Conservation (phyloP, 2,888 invertebrate species). For the Drymonia ruficornis region DNA sequence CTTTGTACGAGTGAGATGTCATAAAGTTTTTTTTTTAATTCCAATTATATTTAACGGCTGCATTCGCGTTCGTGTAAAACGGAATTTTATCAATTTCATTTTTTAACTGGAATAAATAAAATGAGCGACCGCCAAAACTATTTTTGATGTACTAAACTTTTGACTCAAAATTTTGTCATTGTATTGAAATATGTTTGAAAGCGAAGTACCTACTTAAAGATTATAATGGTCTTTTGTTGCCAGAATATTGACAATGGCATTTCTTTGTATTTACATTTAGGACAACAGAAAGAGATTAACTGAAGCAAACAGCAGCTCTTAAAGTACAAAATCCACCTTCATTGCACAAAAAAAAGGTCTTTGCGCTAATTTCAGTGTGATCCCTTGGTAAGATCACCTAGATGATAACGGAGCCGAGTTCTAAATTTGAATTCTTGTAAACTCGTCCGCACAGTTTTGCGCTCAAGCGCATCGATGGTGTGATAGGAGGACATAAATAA, state of each 20-base stretch:
- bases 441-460: slow-evolving; percentile 66
- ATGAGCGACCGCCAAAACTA: not conserved
- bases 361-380: slow-evolving; percentile 55
- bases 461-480: slow-evolving; percentile 79
- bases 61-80: slow-evolving; percentile 72
- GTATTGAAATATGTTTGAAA: slow-evolving; percentile 15
- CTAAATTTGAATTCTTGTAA: slow-evolving; percentile 78
- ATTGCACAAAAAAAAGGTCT: slow-evolving; percentile 33
- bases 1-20: slow-evolving; percentile 82
- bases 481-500: slow-evolving; percentile 81
- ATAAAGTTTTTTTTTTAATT: slow-evolving; percentile 71
- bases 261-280: slow-evolving; percentile 39
- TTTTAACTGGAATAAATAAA: slow-evolving; percentile 25
- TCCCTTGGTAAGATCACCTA: slow-evolving; percentile 72
- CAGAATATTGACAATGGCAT: slow-evolving; percentile 23
- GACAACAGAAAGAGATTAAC: slow-evolving; percentile 38
- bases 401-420: slow-evolving; percentile 67
- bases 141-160: not conserved
- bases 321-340: slow-evolving; percentile 18
- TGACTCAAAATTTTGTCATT: slow-evolving; percentile 5
- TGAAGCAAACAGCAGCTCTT: slow-evolving; percentile 37
- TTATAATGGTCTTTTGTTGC: slow-evolving; percentile 40
- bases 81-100: slow-evolving; percentile 55
- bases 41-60: slow-evolving; percentile 57
- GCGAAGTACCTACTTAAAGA: slow-evolving; percentile 14